phyloP scores from a whole-genome alignment of 2,113 vertebrate genomes.

The Cygnus atratus region DNA sequence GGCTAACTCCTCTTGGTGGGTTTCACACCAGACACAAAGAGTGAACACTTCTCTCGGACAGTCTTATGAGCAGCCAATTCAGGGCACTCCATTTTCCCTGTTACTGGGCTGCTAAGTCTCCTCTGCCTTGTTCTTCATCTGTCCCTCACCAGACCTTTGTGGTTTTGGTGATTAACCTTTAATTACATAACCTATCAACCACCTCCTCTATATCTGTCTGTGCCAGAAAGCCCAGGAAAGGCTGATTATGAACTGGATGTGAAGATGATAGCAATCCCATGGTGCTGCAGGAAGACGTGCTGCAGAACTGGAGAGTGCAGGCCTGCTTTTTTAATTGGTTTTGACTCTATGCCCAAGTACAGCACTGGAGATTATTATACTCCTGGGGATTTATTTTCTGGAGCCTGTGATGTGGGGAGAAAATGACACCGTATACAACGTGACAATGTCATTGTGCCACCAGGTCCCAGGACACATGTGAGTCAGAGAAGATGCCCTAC shows the following conservation, averaged over 20 bases:
- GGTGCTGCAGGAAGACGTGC: not conserved
- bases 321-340: not conserved
- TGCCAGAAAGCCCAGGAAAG: not conserved
- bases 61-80: not conserved
- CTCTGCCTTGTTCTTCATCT: not conserved
- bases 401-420: not conserved
- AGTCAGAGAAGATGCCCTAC: not conserved
- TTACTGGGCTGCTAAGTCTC: not conserved
- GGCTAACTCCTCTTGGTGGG: not conserved
- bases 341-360: not conserved
- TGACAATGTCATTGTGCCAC: not conserved
- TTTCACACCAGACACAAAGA: not conserved
- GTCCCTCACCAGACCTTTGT: not conserved
- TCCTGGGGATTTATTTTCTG: not conserved
- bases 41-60: not conserved
- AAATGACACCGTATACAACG: not conserved
- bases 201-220: not conserved
- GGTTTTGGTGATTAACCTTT: not conserved
- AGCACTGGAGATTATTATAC: not conserved
- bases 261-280: not conserved
- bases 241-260: not conserved
- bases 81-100: fast-evolving
- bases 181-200: not conserved
- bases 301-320: not conserved
- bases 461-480: not conserved